Percentiles rank a stretch among this genome's conserved stretches.
Conservation (phyloP, 92 coral and sea anemone genomes). For the Siderastrea siderea region DNA sequence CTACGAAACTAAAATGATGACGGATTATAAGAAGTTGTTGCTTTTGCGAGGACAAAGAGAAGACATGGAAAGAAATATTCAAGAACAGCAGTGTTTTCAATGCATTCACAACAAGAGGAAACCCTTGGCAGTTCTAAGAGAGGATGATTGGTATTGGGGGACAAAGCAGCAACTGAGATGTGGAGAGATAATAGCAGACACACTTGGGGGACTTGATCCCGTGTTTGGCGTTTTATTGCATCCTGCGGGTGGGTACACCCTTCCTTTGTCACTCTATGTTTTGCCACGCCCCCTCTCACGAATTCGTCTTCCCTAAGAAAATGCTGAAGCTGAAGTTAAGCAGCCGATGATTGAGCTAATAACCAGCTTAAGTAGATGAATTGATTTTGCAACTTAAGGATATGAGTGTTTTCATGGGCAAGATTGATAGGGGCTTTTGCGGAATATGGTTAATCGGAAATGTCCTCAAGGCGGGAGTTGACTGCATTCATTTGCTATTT, state of each 20-base stretch:
- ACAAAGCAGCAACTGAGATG: slow-evolving; percentile 87
- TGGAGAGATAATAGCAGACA: slow-evolving; percentile 91
- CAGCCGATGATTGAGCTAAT: no score
- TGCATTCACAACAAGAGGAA: slow-evolving; percentile 74
- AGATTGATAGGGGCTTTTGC: no score
- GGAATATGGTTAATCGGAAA: no score
- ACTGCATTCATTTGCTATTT: no score
- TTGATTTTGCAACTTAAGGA: no score
- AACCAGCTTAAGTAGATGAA: no score
- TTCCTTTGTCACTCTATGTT: not conserved
- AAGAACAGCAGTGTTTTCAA: slow-evolving; percentile 89
- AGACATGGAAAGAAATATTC: slow-evolving; percentile 60
- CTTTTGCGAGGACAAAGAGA: slow-evolving; percentile 83
- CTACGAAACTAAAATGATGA: slow-evolving; percentile 82
- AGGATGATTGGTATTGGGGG: slow-evolving; percentile 92
- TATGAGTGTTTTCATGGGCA: no score
- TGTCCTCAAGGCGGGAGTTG: no score
- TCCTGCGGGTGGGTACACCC: slow-evolving; percentile 73
- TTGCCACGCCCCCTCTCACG: not conserved
- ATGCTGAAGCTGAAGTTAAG: no score
- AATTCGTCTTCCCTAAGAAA: not conserved
- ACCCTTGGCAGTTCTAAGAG: slow-evolving; percentile 66
- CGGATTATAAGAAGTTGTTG: slow-evolving; percentile 83
- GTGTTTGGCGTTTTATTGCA: slow-evolving; percentile 81
- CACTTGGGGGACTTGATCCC: slow-evolving; percentile 87